Base-by-base conservation (phyloP, 2,113 vertebrate genomes). In the Aplodontia rufa region DNA sequence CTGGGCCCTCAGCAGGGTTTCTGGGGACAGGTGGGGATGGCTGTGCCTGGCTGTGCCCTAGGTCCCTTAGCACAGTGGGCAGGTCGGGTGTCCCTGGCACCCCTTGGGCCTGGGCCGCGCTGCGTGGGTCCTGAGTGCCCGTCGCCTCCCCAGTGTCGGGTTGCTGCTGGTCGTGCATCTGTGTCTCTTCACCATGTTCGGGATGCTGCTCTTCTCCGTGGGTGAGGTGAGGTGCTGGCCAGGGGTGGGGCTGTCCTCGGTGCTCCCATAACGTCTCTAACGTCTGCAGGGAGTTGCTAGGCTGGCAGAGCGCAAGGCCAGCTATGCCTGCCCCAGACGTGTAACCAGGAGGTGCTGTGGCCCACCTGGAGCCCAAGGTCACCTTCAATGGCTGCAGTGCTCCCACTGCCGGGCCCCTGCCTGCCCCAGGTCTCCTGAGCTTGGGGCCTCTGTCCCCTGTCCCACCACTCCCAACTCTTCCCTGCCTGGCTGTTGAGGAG, bases 161-260 rank as follows among this genome's bases (percentile, higher is more conserved):
- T 98, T 99, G 49, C 98, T 99, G 1, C 97, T 99, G 96, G 98
- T 98, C 0, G 96, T 99, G 32, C 99, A 99, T 92, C 98, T 99
- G 93, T 99, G 98, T 51, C 98, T 99, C 80, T 99, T 99, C 95
- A 99, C 99, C 22, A 99, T 99, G 99, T 98, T 99, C 10, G 99
- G 99, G 64, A 99, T 99, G 99, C 97, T 99, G 74, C 98, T 99
- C 68, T 99, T 99, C 93, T 75, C 68, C 5, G 97, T 98, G 49
- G 99, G 98, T 64, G 98, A 98, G 98, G 99, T 91, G 37, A 68
- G 91, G 55, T 3, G 3, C 3, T 12, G 40, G 19, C 42, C 17
- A 6, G 35, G 19, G 26, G 11, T 28, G 60, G 64, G 5, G 64
- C 64, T n/a, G 32, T 32, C 64, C 19, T 6, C 64, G 10, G n/a